These are phyloP conservation scores for Megaleporinus macrocephalus DNA, from an alignment of 2,113 vertebrate genomes.

Conservation along the genomic window DNA sequence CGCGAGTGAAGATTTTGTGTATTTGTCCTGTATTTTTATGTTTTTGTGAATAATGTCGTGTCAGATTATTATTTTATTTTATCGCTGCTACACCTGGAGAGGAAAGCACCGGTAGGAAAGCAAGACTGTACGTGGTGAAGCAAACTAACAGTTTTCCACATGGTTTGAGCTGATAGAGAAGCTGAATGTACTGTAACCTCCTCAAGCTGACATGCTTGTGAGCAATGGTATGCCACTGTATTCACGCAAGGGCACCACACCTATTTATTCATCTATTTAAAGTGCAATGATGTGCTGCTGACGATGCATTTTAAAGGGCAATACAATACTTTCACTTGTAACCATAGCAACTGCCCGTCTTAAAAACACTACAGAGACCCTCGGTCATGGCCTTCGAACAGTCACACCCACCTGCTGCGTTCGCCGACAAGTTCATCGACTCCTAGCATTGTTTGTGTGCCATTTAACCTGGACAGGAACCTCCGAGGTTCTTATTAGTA, in stretches of 20 bases:
- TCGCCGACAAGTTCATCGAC: conserved; percentile 68
- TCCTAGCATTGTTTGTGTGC: conserved; percentile 79
- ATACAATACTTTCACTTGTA: conserved; percentile 71
- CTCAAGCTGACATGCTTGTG: conserved; percentile 74
- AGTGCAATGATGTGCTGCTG: conserved; percentile 78
- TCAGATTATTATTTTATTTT: conserved; percentile 78
- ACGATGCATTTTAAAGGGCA: conserved; percentile 77
- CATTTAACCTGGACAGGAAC: conserved; percentile 75
- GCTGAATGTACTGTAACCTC: conserved; percentile 89
- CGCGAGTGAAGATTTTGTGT: conserved; percentile 94
- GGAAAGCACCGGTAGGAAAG: conserved; percentile 66
- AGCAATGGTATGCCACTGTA: conserved; percentile 72
- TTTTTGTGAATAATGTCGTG: conserved; percentile 90
- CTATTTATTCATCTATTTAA: conserved; percentile 77
- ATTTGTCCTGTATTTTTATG: conserved; percentile 91
- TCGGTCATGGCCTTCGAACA: conserved; percentile 64
- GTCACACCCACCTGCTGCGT: conserved; percentile 68
- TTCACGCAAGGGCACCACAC: conserved; percentile 71
- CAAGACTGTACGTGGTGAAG: conserved; percentile 70
- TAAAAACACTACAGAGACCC: conserved; percentile 69
- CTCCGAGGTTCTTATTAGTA: conserved; percentile 74
- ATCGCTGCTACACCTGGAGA: conserved; percentile 82
- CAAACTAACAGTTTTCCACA: conserved; percentile 84
- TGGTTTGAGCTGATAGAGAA: conserved; percentile 70
- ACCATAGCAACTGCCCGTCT: conserved; percentile 58